Evolutionary conservation across 2,888 invertebrate species (phyloP), one percentile per base, ranked within the genome.

Genomic region (Disparrhopalites patrizii): DNA sequence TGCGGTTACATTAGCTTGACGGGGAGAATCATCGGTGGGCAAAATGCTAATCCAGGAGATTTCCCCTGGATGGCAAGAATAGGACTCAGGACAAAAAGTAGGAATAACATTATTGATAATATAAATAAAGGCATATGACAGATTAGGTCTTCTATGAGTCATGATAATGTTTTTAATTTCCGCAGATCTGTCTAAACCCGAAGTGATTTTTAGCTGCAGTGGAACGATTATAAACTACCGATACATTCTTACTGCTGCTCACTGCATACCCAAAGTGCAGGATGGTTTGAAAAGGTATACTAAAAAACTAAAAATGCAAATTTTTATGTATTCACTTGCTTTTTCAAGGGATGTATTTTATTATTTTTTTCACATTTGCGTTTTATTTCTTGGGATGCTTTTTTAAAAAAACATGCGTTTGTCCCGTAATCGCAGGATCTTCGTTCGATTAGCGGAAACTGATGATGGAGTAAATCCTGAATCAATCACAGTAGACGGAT

Each of bases 31-130:
- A 62, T 73, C 13, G 73, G 72, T 4, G 73, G 73, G 13, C 55
- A 64, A 5, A 60, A 20, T 27, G 58, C 67, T 2, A 15, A 31
- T 15, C 67, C 70, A 7, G 73, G 70, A n/a, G 67, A 68, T 18
- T 68, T 69, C 51, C 73, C 74, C 20, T 74, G 70, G 69, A 70
- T 74, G 66, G 74, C 67, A 0, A 13, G 73, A 50, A 58, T 74
- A 4, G 73, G 68, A 28, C 8, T 38, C n/a, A n/a, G n/a, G n/a
- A n/a, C n/a, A 33, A 54, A 25, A 25, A 7, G 55, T 54, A 55
- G 23, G 10, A 36, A 43, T 3, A 23, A 47, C n/a, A 40, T 31
- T 25, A 47, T 47, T 8, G n/a, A 20, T 23, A 20, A 3, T 8
- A 47, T n/a, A n/a, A n/a, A n/a, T n/a, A n/a, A n/a, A n/a, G n/a